A percentile compares a stretch with the other conserved stretches of the same genome.
These are phyloP conservation scores for Cervus canadensis DNA, from an alignment of 2,113 vertebrate genomes.

Conservation along the genomic window DNA sequence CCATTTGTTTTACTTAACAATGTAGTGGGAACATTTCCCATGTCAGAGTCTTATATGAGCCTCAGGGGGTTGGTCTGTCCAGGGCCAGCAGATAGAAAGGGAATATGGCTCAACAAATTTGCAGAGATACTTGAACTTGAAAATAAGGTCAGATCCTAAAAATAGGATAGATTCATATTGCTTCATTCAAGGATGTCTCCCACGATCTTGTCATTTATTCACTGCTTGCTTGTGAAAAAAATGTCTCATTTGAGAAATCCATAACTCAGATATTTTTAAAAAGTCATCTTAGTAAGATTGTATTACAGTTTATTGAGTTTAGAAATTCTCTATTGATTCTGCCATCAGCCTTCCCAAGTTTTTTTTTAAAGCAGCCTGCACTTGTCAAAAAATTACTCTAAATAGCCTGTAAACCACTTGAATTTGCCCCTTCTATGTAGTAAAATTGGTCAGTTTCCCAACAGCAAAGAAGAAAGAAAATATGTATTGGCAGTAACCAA, in stretches of 20 bases:
- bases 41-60: not conserved
- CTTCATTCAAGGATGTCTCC: not conserved
- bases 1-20: not conserved
- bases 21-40: not conserved
- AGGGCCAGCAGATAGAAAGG: not conserved
- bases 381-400: conserved; percentile 44
- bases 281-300: not conserved
- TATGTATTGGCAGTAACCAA: conserved; percentile 23
- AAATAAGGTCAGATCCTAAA: not conserved
- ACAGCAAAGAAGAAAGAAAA: conserved; percentile 26
- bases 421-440: conserved; percentile 16
- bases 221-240: not conserved
- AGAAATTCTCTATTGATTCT: conserved; percentile 22
- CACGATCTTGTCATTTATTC: not conserved
- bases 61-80: not conserved
- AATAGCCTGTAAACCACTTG: conserved; percentile 30
- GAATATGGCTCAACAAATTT: not conserved
- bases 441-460: conserved; percentile 46
- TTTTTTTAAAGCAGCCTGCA: conserved; percentile 12
- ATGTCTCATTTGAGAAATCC: not conserved
- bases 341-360: conserved; percentile 7
- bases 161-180: not conserved
- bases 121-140: not conserved
- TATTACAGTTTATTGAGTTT: conserved; percentile 28
- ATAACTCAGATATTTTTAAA: not conserved